phyloP scores from a whole-genome alignment of 2,797 vertebrate species.

The Kryptolebias ocellatus region DNA sequence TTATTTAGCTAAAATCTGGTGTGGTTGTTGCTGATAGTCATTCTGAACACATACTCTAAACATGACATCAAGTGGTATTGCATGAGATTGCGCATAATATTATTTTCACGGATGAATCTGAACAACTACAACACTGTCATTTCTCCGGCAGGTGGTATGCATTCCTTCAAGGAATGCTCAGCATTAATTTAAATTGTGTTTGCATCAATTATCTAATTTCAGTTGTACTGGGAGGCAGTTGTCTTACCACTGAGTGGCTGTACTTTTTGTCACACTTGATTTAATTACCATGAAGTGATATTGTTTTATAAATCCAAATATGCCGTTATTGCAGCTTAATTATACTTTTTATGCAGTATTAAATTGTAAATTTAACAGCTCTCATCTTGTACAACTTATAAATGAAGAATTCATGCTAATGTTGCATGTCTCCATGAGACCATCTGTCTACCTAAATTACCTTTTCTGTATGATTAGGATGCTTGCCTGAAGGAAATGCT shows the following conservation, averaged over 20 bases:
- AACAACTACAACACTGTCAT: no score
- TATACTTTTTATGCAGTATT: conserved; percentile 9
- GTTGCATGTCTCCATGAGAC: conserved; percentile 48
- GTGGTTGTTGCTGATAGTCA: no score
- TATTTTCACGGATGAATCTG: no score
- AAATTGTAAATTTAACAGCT: conserved; percentile 11
- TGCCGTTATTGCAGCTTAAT: conserved; percentile 6
- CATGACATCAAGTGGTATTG: no score
- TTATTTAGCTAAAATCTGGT: no score
- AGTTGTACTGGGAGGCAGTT: neutral
- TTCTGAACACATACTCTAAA: no score
- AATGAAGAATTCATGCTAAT: conserved; percentile 40
- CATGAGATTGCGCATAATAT: no score
- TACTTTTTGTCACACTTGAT: conserved; percentile 1
- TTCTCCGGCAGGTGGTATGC: no score
- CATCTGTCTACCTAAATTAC: conserved; percentile 60
- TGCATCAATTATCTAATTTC: neutral
- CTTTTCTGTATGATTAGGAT: conserved; percentile 63
- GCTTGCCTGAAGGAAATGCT: conserved; percentile 52
- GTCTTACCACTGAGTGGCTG: neutral
- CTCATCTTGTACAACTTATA: conserved; percentile 29
- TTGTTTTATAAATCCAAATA: neutral
- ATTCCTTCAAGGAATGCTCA: no score
- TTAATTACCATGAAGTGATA: neutral
- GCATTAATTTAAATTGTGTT: neutral